Percentiles rank a stretch among this genome's conserved stretches.
phyloP scores from a whole-genome alignment of 1,140 invertebrate genomes.

The Hypothenemus hampei region DNA sequence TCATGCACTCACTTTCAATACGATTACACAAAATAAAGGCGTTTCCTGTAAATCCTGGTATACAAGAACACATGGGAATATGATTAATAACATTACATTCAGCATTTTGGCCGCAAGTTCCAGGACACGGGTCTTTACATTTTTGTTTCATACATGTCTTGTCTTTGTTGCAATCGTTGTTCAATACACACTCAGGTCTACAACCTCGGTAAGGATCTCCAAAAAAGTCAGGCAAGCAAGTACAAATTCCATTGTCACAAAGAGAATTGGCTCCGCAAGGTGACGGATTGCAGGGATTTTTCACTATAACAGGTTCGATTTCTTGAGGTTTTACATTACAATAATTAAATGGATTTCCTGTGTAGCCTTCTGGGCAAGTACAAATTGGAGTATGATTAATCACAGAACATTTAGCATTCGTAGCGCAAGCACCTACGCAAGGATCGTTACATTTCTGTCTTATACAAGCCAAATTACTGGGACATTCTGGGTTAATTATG shows the following conservation, averaged over 20 bases:
- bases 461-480: conserved; percentile 60
- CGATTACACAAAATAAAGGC: conserved; percentile 58
- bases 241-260: conserved; percentile 57
- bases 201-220: conserved; percentile 64
- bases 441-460: conserved; percentile 64
- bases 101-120: conserved; percentile 63
- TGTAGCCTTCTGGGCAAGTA: conserved; percentile 61
- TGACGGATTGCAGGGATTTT: conserved; percentile 54
- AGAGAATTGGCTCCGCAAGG: conserved; percentile 63
- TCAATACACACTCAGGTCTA: conserved; percentile 63
- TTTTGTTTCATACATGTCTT: conserved; percentile 59
- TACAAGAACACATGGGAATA: conserved; percentile 64
- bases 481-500: conserved; percentile 64
- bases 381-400: conserved; percentile 66
- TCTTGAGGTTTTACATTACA: conserved; percentile 55
- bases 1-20: conserved; percentile 49
- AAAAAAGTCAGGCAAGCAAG: conserved; percentile 57
- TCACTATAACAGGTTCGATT: conserved; percentile 37
- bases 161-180: conserved; percentile 62
- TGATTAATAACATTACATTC: conserved; percentile 62
- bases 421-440: conserved; percentile 68
- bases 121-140: conserved; percentile 62
- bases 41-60: conserved; percentile 56
- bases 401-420: conserved; percentile 62
- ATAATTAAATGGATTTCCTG: conserved; percentile 67